phyloP scores from a whole-genome alignment of 1,140 invertebrate genomes.

The Anthonomus grandis region DNA sequence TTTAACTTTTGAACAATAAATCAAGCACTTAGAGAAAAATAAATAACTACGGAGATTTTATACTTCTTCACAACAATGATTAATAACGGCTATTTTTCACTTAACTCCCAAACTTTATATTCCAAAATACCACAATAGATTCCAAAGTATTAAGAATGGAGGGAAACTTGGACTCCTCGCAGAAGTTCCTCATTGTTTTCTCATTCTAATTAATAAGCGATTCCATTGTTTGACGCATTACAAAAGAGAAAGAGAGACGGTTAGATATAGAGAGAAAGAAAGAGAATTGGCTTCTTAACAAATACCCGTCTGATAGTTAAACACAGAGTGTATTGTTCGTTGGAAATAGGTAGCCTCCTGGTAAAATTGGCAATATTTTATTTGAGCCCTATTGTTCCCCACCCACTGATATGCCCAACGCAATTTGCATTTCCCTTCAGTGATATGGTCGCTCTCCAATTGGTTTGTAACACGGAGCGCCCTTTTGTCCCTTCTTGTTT shows the following conservation, averaged over 20 bases:
- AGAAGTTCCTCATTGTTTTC: conserved; percentile 19
- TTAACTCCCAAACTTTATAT: not conserved
- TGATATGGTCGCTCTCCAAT: conserved; percentile 26
- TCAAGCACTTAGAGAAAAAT: too few species aligned
- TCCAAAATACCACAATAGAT: conserved; percentile 15
- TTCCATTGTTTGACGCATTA: conserved; percentile 20
- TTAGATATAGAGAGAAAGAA: too few species aligned
- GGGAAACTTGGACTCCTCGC: conserved; percentile 9
- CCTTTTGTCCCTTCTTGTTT: conserved; percentile 25
- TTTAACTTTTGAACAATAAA: too few species aligned
- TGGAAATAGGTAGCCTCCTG: conserved; percentile 22
- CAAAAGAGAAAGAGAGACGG: too few species aligned
- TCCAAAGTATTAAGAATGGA: conserved; percentile 8
- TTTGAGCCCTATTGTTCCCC: conserved; percentile 13
- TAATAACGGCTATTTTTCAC: conserved; percentile 8
- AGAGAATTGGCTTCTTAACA: conserved; percentile 26
- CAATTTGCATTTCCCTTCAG: conserved; percentile 29
- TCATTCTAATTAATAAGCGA: conserved; percentile 26
- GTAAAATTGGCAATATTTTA: conserved; percentile 31
- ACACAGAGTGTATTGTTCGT: conserved; percentile 16
- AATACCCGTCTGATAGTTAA: conserved; percentile 24
- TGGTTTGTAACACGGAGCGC: conserved; percentile 20
- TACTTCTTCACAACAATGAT: not conserved
- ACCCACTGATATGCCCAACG: conserved; percentile 24
- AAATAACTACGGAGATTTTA: too few species aligned